Evolutionary conservation across 2,888 invertebrate genomes (phyloP).

Genomic region (Acleris sparsana): DNA sequence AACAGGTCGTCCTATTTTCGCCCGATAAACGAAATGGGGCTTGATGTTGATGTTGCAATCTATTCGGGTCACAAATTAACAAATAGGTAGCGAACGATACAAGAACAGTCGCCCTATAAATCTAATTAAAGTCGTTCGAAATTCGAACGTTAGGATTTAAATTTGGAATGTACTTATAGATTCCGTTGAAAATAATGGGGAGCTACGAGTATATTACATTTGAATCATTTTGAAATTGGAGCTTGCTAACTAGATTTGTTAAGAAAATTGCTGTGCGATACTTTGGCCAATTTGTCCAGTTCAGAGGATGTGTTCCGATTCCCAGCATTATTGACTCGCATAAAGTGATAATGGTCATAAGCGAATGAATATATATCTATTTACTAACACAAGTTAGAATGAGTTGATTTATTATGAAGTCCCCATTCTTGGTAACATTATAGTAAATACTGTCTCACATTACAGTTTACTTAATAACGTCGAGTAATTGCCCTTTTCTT

Average conservation of each 20-base stretch:
- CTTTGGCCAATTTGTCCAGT: conserved; percentile 3
- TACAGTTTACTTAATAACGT: too few species aligned
- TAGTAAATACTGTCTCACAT: background rate
- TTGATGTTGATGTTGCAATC: conserved; percentile 46
- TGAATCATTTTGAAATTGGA: background rate
- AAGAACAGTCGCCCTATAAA: conserved; percentile 47
- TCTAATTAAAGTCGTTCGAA: conserved; percentile 42
- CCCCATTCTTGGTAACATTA: background rate
- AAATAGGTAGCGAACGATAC: conserved; percentile 43
- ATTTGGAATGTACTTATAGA: conserved; percentile 11
- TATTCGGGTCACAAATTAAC: conserved; percentile 59
- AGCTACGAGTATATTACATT: background rate
- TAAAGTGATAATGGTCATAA: conserved; percentile 21
- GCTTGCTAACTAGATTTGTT: background rate
- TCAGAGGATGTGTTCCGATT: conserved; percentile 13
- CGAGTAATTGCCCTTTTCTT: too few species aligned
- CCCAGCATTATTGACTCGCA: conserved; percentile 24
- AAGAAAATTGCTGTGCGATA: background rate
- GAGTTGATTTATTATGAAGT: background rate
- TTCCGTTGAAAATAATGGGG: background rate
- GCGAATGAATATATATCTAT: background rate
- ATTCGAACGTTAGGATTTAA: conserved; percentile 18
- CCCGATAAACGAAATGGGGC: conserved; percentile 48
- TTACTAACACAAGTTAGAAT: background rate
- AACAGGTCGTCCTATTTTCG: conserved; percentile 57